A percentile compares a stretch with the other conserved stretches of the same genome.
These are phyloP conservation scores for Torymus aiolomorphi DNA, from an alignment of 2,888 invertebrate species.

Conservation along the genomic window DNA sequence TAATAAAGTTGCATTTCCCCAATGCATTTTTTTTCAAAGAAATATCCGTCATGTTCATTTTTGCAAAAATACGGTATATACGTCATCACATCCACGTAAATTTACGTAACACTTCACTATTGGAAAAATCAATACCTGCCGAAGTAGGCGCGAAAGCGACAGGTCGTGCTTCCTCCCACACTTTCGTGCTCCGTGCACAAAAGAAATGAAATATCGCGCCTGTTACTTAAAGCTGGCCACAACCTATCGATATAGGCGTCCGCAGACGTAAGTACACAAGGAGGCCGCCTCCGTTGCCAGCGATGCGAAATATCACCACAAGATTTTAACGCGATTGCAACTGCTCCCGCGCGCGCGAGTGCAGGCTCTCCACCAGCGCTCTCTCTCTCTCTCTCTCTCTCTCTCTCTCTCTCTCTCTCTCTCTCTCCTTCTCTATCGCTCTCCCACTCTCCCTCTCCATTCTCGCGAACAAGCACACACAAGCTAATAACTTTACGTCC, in stretches of 20 bases:
- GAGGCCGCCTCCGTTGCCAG: background rate
- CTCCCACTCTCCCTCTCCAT: constrained; percentile 23
- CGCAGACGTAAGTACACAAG: too few species aligned
- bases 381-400: constrained; percentile 18
- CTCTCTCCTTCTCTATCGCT: constrained; percentile 22
- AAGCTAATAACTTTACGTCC: constrained; percentile 67
- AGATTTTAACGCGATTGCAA: constrained; percentile 42
- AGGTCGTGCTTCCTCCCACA: constrained; percentile 6
- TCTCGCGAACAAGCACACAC: constrained; percentile 46
- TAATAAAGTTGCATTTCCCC: too few species aligned
- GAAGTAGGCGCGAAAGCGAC: too few species aligned
- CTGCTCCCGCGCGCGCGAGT: background rate
- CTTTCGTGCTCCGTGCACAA: background rate
- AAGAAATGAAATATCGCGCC: constrained; percentile 41
- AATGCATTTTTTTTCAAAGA: too few species aligned
- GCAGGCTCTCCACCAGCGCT: constrained; percentile 32
- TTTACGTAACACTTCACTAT: too few species aligned
- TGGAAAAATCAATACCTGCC: too few species aligned
- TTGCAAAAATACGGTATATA: too few species aligned
- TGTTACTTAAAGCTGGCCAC: constrained; percentile 15
- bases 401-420: background rate
- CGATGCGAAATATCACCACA: constrained; percentile 35
- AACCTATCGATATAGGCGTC: too few species aligned
- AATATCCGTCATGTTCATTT: too few species aligned
- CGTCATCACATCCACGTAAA: too few species aligned